Evolutionary conservation across 2,797 vertebrate species (phyloP), one percentile per base, ranked within the genome.

Genomic region (Sebastes baramenuke): DNA sequence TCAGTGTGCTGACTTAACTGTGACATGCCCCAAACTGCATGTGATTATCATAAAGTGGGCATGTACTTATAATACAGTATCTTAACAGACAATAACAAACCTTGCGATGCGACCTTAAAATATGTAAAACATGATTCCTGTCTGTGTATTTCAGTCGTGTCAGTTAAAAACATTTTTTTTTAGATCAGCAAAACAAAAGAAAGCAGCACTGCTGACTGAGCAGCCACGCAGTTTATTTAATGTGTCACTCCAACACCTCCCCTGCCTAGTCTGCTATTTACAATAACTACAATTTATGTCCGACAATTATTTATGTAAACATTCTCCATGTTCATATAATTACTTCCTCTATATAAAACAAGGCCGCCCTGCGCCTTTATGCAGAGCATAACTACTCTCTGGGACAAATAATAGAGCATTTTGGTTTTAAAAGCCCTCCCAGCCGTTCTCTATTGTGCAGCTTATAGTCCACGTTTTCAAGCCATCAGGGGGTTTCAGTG

Each of bases 141-240:
- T 52, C 46, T 76, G 65, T 55, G 4, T 64, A 59, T 34, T 80
- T 78, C 36, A 8, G 56, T 59, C 2, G 24, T 11, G 67, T 38
- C 6, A 22, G 29, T 3, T 49, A 1, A 59, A 68, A 34, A 18
- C 30, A 36, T 54, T 30, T 5, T n/a, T 74, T 38, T 81, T 75
- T 54, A 72, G 4, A 59, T 86, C 68, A 86, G 73, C 66, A 32
- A 72, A 87, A 86, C 20, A 9, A 76, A 55, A 68, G 49, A 72
- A 61, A 62, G 34, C 65, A 36, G n/a, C 25, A 3, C 14, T 77
- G 81, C 85, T 81, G 79, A 85, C 72, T 34, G 66, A 84, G 75
- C 87, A 58, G 71, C 24, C 16, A 16, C 8, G 4, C 58, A 42
- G 9, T 46, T 14, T 30, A 71, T 69, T 46, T 8, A 36, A 59